Evolutionary conservation across 2,888 invertebrate genomes (phyloP).

Genomic region (Julus scandinavius): DNA sequence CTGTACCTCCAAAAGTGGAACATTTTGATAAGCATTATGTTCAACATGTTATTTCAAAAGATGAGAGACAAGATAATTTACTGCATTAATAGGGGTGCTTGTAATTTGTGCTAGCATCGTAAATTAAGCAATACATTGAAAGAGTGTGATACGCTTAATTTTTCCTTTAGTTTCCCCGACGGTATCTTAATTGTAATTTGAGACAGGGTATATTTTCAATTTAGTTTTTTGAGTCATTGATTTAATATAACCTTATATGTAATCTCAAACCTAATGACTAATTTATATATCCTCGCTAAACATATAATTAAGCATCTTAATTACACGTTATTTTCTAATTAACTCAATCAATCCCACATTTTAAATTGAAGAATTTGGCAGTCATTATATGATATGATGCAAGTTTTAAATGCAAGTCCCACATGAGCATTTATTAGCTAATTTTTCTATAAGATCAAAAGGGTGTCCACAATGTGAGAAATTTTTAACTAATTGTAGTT

Average conservation of each 20-base stretch:
- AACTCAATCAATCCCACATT: background rate
- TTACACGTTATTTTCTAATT: background rate
- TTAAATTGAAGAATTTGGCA: background rate
- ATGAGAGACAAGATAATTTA: background rate
- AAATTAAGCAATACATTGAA: background rate
- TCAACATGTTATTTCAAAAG: background rate
- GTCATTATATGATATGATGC: no score
- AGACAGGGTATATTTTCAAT: background rate
- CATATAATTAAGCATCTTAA: background rate
- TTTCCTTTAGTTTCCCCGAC: background rate
- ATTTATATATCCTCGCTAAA: background rate
- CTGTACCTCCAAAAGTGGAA: background rate
- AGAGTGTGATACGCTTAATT: background rate
- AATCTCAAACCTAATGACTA: background rate
- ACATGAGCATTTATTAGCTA: background rate
- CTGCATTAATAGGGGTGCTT: background rate
- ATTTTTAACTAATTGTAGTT: no score
- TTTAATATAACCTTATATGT: background rate
- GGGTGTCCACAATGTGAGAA: no score
- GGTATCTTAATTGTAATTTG: background rate
- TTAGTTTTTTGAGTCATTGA: background rate
- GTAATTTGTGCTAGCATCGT: background rate
- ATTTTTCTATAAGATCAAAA: no score
- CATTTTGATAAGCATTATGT: background rate
- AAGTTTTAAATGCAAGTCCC: background rate